These are phyloP conservation scores for Hydrozoanthus gracilis DNA, from an alignment of 92 coral and sea anemone genomes.

Conservation along the genomic window DNA sequence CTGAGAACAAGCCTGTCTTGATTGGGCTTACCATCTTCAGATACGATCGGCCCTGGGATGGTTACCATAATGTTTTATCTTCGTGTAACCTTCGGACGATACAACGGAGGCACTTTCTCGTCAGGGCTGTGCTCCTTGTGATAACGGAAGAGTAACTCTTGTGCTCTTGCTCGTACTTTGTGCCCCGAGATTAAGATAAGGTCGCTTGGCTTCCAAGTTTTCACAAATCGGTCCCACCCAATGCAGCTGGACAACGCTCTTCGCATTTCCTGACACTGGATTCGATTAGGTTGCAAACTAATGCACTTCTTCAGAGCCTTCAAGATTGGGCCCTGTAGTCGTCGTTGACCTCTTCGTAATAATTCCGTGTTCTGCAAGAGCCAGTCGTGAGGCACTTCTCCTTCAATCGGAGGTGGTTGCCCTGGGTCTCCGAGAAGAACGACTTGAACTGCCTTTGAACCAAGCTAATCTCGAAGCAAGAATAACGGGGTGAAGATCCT, in stretches of 20 bases:
- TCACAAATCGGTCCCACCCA: not conserved
- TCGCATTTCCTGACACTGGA: constrained; percentile 1
- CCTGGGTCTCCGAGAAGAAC: constrained; percentile 22
- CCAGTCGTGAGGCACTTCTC: constrained; percentile 39
- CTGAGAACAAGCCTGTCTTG: constrained; percentile 21
- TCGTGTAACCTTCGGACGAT: not conserved
- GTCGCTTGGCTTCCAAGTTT: not conserved
- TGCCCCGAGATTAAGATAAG: not conserved
- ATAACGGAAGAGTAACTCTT: not conserved
- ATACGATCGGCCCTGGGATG: constrained; percentile 33
- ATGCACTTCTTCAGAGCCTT: not conserved
- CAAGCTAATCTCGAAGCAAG: constrained; percentile 29
- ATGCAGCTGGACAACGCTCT: too few species aligned
- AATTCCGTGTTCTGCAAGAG: not conserved
- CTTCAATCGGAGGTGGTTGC: constrained; percentile 17
- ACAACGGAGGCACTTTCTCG: not conserved
- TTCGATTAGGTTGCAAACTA: not conserved
- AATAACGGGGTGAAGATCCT: constrained; percentile 22
- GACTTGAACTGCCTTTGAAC: not conserved
- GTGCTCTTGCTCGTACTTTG: not conserved
- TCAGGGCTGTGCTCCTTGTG: constrained; percentile 21
- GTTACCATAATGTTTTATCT: not conserved
- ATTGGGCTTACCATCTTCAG: too few species aligned
- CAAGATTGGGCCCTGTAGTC: not conserved
- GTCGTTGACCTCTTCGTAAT: constrained; percentile 13